These are phyloP conservation scores for Phortica okadai DNA, from an alignment of 2,888 invertebrate genomes.

Conservation along the genomic window DNA sequence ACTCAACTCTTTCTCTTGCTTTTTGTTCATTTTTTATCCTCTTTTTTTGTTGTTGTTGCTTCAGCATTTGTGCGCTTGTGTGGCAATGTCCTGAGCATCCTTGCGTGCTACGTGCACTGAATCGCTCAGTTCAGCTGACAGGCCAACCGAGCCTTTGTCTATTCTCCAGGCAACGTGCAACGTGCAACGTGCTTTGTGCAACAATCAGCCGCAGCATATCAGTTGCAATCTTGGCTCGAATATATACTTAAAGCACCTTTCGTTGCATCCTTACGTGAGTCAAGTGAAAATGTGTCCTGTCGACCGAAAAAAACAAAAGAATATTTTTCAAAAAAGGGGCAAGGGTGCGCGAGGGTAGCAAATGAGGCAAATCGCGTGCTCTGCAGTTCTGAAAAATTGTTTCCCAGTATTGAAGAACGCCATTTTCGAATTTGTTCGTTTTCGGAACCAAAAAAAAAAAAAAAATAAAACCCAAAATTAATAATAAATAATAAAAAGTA, in stretches of 20 bases:
- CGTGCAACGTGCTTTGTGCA: not conserved
- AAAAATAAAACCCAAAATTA: not conserved
- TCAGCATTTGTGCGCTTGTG: constrained; percentile 36
- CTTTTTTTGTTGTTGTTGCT: constrained; percentile 22
- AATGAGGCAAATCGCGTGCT: not conserved
- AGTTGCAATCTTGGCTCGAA: no score
- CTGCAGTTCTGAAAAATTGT: not conserved
- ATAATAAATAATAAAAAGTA: not conserved
- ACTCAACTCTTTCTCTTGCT: constrained; percentile 33
- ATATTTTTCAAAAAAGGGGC: not conserved
- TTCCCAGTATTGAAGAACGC: not conserved
- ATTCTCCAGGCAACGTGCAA: constrained; percentile 24
- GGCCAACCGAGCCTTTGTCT: constrained; percentile 21
- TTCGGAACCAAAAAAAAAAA: not conserved
- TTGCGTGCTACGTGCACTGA: constrained; percentile 45
- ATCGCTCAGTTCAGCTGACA: constrained; percentile 10
- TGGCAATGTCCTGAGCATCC: not conserved
- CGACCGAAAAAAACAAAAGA: not conserved
- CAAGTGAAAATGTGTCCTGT: not conserved
- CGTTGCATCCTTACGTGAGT: not conserved
- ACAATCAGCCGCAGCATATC: no score
- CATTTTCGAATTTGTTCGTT: not conserved
- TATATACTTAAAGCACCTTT: not conserved
- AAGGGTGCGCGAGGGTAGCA: not conserved
- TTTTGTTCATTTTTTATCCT: not conserved